phyloP scores from a whole-genome alignment of 2,113 vertebrate genomes.

The Oreochromis aureus region DNA sequence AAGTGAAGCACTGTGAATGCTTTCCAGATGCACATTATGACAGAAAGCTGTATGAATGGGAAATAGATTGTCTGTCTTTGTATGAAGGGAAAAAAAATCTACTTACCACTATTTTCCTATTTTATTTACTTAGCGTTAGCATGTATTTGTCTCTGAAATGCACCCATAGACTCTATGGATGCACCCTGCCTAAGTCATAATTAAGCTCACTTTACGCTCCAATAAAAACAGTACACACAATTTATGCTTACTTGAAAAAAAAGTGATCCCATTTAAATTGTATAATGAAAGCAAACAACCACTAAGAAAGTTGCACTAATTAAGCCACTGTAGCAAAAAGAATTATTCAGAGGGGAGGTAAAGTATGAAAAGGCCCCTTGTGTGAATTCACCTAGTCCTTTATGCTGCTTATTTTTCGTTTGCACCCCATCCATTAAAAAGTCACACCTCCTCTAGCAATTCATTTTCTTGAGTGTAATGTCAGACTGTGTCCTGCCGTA shows the following conservation, averaged over 20 bases:
- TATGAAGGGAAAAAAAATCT: not conserved
- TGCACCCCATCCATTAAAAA: constrained; percentile 25
- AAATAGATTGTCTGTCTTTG: not conserved
- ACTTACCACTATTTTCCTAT: not conserved
- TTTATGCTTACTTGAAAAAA: not conserved
- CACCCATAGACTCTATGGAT: not conserved
- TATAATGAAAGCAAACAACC: not conserved
- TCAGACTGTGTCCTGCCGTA: not conserved
- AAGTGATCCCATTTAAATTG: not conserved
- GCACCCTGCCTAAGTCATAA: not conserved
- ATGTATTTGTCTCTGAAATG: not conserved
- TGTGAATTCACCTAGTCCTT: not conserved
- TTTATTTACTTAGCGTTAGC: not conserved
- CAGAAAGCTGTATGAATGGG: not conserved
- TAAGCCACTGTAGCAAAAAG: not conserved
- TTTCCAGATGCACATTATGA: not conserved
- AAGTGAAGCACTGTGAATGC: not conserved
- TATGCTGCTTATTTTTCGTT: constrained; percentile 39
- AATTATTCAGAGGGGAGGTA: not conserved
- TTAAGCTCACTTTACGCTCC: not conserved
- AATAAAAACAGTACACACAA: not conserved
- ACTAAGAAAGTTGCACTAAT: not conserved
- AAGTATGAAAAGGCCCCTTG: constrained; percentile 31
- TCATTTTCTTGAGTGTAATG: constrained; percentile 35
- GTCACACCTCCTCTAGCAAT: constrained; percentile 45